Evolutionary conservation across 2,888 invertebrate genomes (phyloP), one percentile per base, ranked within the genome.

Genomic region (Hemithea aestivaria): DNA sequence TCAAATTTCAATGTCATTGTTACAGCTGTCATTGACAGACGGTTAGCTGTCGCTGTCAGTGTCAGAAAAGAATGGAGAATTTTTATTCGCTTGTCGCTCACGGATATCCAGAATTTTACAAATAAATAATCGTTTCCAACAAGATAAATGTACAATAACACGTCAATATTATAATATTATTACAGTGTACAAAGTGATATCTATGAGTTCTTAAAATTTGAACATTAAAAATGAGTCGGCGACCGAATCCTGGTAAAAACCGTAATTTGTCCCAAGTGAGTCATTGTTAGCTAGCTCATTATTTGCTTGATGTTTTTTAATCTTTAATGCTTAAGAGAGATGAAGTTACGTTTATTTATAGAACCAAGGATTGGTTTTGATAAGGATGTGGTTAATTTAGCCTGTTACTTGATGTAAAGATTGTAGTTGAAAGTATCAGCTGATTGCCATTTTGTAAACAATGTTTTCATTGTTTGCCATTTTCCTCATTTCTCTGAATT

Each of bases 201-300:
- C 31, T 29, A 32, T 12, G 31, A 4, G 16, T 16, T 16, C 16
- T 4, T 12, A 11, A 24, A 25, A 29, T 24, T 25, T 20, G 40
- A 22, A 35, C 38, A 50, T 35, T 45, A 33, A 62, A 60, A 54
- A 85, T 85, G 85, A 68, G 56, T 47, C 74, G 69, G 46, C 81
- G 71, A 45, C 75, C 73, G 23, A 69, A 51, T 56, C 65, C 78
- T 46, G 72, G 74, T 51, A 80, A 76, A 58, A 81, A 66, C 62
- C 51, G 60, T 23, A 82, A 79, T 59, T 74, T 85, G 59, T 79
- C 85, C n/a, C 85, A 85, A 73, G 85, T 87, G 85, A 87, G 85
- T 87, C 82, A 87, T 74, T 63, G 24, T 32, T 43, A 49, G 39
- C 28, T 43, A 49, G 39, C 28, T 52, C 45, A 58, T 62, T 58